Base-by-base conservation (phyloP, 1,140 invertebrate genomes). In the Acyrthosiphon pisum region DNA sequence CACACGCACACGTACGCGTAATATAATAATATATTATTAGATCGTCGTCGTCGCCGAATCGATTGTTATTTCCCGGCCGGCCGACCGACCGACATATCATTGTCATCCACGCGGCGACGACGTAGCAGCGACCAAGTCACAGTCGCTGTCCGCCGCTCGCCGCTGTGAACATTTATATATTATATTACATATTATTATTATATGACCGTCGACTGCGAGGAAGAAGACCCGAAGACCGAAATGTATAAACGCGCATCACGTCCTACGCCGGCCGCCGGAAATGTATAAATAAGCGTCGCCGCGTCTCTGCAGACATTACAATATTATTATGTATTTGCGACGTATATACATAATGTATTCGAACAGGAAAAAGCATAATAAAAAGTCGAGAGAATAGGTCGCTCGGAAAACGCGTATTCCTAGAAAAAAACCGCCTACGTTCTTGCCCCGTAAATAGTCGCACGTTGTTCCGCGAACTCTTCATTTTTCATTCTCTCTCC, bases 1-100 rank as follows among this genome's bases (percentile, higher is more conserved):
- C 14, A 48, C 81, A 9, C 81, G 37, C 37, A 81, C 20, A 81
- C 35, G 7, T n/a, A n/a, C n/a, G n/a, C n/a, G n/a, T 86, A 86
- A 83, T 30, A 44, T 88, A 88, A 44, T 88, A 88, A 88, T 53
- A 53, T 88, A n/a, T 88, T 56, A 56, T 53, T 37, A 30, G 18
- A 84, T 35, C 3, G 76, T 83, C 56, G 48, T 91, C 68, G 44
- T 68, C 50, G 68, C 90, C 41, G 90, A 91, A 91, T 46, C 90
- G 41, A 81, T 83, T 83, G 91, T 46, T 92, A 30, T 89, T 89
- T 89, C 37, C 50, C 87, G 44, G 30, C 20, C 50, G 50, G 7
- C 35, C 88, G 30, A 7, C n/a, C 88, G 50, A 14, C 88, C n/a
- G 30, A 48, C 44, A 8, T 87, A 46, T 87, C 84, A 87, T 48